Conservation (phyloP, 1,140 invertebrate species). For the Heterodera schachtii region DNA sequence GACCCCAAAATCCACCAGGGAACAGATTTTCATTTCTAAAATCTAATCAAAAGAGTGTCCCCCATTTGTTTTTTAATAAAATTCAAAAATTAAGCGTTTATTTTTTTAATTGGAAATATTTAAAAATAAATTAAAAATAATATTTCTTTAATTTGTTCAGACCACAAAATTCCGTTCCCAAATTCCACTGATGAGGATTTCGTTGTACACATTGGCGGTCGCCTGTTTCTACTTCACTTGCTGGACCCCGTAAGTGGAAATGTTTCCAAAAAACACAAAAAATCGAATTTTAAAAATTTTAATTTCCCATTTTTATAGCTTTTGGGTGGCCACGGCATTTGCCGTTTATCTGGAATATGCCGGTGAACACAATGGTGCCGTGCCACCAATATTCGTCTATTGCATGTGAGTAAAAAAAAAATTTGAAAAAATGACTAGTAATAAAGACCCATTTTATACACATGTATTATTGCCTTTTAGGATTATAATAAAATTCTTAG, state of each 20-base stretch:
- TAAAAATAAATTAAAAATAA: slow-evolving; percentile 14
- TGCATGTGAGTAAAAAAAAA: slow-evolving; percentile 37
- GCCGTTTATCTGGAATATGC: slow-evolving; percentile 63
- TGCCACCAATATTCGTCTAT: slow-evolving; percentile 63
- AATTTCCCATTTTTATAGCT: slow-evolving; percentile 3
- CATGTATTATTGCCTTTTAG: no score
- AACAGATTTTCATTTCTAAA: no score
- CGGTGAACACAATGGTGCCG: slow-evolving; percentile 54
- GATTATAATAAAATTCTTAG: no score
- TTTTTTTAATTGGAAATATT: no score
- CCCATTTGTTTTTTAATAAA: no score
- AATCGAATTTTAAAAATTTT: background rate
- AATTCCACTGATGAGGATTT: slow-evolving; percentile 63
- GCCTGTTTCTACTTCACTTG: slow-evolving; percentile 65
- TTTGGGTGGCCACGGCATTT: slow-evolving; percentile 58
- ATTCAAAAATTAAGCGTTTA: no score
- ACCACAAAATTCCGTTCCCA: slow-evolving; percentile 41
- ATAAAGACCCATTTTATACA: no score
- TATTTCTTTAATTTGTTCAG: background rate
- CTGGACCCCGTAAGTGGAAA: slow-evolving; percentile 58
- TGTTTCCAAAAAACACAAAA: slow-evolving; percentile 22
- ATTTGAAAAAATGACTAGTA: no score
- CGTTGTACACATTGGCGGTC: slow-evolving; percentile 63
- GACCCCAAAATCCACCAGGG: no score
- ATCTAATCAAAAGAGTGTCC: no score